phyloP scores from a whole-genome alignment of 2,113 vertebrate species.

The Pavo muticus region DNA sequence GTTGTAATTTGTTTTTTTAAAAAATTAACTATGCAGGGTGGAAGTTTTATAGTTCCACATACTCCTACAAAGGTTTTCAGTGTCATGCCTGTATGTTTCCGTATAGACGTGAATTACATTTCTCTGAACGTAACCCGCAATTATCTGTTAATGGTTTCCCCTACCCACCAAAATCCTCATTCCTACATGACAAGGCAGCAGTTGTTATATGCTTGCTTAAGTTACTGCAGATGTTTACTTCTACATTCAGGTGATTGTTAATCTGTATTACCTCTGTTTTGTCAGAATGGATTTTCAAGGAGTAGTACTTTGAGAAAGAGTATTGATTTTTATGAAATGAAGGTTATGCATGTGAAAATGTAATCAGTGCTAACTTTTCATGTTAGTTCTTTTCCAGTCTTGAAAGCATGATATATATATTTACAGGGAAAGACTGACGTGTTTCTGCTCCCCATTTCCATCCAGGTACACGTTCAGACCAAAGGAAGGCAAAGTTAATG shows the following conservation, averaged over 20 bases:
- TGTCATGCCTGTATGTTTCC: not conserved
- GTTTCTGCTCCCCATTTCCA: not conserved
- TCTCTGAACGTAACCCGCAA: not conserved
- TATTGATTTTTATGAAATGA: not conserved
- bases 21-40: not conserved
- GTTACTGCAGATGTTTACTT: not conserved
- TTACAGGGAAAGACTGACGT: not conserved
- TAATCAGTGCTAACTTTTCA: not conserved
- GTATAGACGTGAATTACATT: not conserved
- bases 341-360: not conserved
- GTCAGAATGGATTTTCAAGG: not conserved
- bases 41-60: fast-evolving
- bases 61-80: not conserved
- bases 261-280: not conserved
- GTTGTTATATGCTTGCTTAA: not conserved
- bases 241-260: not conserved
- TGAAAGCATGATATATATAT: not conserved
- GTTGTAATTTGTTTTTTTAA: not conserved
- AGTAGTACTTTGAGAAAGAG: not conserved
- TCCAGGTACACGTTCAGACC: conserved; percentile 90
- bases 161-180: not conserved
- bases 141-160: not conserved
- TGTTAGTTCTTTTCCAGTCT: not conserved
- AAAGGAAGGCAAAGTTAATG: conserved; percentile 81
- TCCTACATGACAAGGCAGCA: not conserved